These are phyloP conservation scores for Tinea semifulvella DNA, from an alignment of 2,888 invertebrate genomes.

Conservation along the genomic window DNA sequence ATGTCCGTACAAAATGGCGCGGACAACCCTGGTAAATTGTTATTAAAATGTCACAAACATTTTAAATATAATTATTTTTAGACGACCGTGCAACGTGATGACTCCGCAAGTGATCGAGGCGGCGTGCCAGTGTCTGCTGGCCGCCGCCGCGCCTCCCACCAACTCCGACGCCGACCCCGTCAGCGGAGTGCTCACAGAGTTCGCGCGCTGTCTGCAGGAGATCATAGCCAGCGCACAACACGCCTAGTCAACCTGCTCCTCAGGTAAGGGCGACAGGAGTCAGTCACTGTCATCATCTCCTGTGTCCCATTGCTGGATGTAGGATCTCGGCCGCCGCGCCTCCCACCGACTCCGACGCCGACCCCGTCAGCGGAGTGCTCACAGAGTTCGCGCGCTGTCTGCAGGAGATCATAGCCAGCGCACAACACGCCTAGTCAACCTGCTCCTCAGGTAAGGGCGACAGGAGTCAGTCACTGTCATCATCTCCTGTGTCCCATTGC, in stretches of 20 bases:
- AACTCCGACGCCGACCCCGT: constrained; percentile 70
- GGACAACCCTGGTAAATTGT: too few relatives aligned
- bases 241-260: too few relatives aligned
- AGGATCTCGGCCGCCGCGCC: constrained; percentile 95
- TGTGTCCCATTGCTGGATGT: too few relatives aligned
- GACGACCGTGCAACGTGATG: constrained; percentile 89
- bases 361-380: constrained; percentile 77
- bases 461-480: too few relatives aligned
- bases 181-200: constrained; percentile 88
- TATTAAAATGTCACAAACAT: too few relatives aligned
- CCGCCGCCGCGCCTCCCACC: constrained; percentile 89
- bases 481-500: too few relatives aligned
- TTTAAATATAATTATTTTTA: too few relatives aligned
- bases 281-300: too few relatives aligned
- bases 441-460: too few relatives aligned
- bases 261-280: too few relatives aligned
- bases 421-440: constrained; percentile 22
- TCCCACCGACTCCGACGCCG: too few relatives aligned
- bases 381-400: constrained; percentile 96
- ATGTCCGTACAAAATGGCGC: too few relatives aligned
- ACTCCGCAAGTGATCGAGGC: constrained; percentile 96
- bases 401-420: constrained; percentile 87
- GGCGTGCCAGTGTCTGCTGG: constrained; percentile 93
- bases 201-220: constrained; percentile 92
- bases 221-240: constrained; percentile 76